Evolutionary conservation across 2,888 invertebrate species (phyloP).

Genomic region (Dolichopus griseipennis): DNA sequence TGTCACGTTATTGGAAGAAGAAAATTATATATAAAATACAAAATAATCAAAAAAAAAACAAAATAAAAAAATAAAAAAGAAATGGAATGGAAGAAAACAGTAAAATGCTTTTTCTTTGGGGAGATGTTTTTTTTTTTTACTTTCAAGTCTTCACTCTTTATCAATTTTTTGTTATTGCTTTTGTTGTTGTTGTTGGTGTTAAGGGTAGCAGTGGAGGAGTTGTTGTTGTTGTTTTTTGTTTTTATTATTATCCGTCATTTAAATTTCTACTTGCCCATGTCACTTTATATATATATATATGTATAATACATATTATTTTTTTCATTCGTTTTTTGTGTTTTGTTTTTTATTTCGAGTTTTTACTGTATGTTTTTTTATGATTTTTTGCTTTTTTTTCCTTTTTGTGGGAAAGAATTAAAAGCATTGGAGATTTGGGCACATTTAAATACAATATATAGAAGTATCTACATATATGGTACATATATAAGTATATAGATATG

Average conservation of each 20-base stretch:
- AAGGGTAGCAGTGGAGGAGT: background rate
- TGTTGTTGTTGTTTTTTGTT: background rate
- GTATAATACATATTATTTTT: no score
- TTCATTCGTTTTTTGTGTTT: background rate
- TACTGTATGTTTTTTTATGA: background rate
- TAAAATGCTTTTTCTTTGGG: background rate
- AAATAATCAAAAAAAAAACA: background rate
- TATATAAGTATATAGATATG: background rate
- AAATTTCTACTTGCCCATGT: background rate
- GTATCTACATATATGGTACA: no score
- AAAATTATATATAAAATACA: background rate
- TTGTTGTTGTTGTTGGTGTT: background rate
- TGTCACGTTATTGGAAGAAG: conserved; percentile 29
- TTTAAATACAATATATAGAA: no score
- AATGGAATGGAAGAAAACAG: background rate
- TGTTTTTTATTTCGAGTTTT: no score
- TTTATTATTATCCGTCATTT: conserved; percentile 3
- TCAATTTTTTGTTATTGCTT: background rate
- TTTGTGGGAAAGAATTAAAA: background rate
- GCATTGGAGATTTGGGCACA: background rate
- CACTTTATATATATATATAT: background rate
- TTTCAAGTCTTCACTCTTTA: background rate
- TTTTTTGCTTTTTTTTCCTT: background rate
- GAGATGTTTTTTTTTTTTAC: background rate
- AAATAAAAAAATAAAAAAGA: background rate